Base-by-base conservation (phyloP, 2,888 invertebrate species). In the Temnothorax unifasciatus region DNA sequence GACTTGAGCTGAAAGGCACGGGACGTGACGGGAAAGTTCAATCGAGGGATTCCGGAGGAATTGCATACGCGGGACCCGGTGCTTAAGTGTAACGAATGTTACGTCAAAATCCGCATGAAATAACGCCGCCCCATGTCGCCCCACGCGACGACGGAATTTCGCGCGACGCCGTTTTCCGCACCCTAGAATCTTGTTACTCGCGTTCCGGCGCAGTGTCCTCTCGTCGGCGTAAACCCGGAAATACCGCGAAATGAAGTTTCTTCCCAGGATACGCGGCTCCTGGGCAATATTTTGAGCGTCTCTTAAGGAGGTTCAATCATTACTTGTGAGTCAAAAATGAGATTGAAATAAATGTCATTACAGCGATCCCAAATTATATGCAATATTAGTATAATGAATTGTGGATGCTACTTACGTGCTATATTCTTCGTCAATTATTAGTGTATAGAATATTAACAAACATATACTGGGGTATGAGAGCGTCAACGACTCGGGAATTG, bases 1-100 rank as follows among this genome's bases (percentile, higher is more conserved):
- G 86, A 85, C 77, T 77, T 57, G 81, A 63, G 73, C 38, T 29
- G 57, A 66, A 69, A 81, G 57, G 44, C 44, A 66, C 41, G 64
- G 41, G 50, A 88, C 85, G 88, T 83, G 84, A 88, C 76, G 69
- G 25, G 88, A 83, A 85, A 85, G 83, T 83, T 85, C 81, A 85
- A 84, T 87, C 25, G 52, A 6, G 79, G 8, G 69, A 52, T 66
- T 68, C 69, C 66, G 61, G 64, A 44, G n/a, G 18, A 66, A 18
- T 21, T 47, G 66, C 69, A 52, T 44, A 59, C 47, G 41, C 64
- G 25, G n/a, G 21, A 47, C 38, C 54, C 21, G 34, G 34, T 47
- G 47, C 29, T 68, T 57, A 69, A 84, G 63, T 29, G 61, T 73
- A 84, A 84, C 52, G 54, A 54, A 75, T 47, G 71, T 76, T 79